Conservation (phyloP, 2,113 vertebrate species). For the Nibea coibor region DNA sequence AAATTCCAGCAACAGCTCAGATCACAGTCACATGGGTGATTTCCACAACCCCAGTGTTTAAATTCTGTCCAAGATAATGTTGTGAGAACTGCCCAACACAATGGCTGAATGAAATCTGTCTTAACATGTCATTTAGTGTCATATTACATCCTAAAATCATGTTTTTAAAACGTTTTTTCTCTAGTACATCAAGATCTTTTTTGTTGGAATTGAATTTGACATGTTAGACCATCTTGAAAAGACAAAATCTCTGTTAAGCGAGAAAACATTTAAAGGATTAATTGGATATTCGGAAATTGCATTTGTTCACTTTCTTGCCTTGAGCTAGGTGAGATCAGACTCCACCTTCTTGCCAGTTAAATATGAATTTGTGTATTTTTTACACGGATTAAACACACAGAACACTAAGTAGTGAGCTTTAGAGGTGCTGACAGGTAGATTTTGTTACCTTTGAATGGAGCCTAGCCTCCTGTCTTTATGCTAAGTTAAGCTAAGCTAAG, state of each 20-base stretch:
- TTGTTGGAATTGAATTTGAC: not conserved
- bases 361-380: not conserved
- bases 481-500: not conserved
- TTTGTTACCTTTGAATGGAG: not conserved
- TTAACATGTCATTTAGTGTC: not conserved
- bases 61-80: not conserved
- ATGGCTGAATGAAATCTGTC: not conserved
- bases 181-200: not conserved
- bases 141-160: not conserved
- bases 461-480: not conserved
- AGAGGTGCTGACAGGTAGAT: not conserved
- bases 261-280: not conserved
- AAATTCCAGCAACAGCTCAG: conserved; percentile 47
- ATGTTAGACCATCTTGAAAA: not conserved
- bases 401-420: not conserved
- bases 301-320: not conserved
- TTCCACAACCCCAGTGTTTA: conserved; percentile 1
- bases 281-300: not conserved
- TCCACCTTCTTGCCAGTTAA: not conserved
- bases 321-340: not conserved
- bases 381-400: not conserved
- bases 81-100: not conserved
- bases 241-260: not conserved
- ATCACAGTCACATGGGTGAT: not conserved
- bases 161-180: not conserved